Evolutionary conservation across 23 tunicate species (phyloP).

Genomic region (Ascidia mentula): DNA sequence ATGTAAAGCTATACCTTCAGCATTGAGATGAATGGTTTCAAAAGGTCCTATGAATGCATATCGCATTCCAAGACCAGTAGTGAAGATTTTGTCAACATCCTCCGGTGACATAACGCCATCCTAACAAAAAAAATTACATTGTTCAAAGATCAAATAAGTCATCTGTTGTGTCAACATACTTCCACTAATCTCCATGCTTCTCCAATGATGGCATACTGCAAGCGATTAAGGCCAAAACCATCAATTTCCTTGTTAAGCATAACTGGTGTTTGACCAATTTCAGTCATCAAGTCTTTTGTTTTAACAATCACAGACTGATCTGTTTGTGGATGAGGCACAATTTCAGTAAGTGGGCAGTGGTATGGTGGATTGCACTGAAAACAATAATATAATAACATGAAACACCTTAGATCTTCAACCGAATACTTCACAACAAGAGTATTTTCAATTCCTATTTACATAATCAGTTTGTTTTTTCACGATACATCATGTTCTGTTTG

Average conservation of each 20-base stretch:
- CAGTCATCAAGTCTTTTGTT: constrained; percentile 59
- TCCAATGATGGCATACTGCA: constrained; percentile 87
- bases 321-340: constrained; percentile 90
- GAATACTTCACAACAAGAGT: too few relatives aligned
- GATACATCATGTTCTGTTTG: too few relatives aligned
- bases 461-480: too few relatives aligned
- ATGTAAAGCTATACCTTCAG: constrained; percentile 55
- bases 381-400: too few relatives aligned
- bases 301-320: constrained; percentile 13
- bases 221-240: constrained; percentile 86
- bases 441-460: too few relatives aligned
- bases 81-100: constrained; percentile 92
- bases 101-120: constrained; percentile 83
- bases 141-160: not conserved
- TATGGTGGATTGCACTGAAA: constrained; percentile 88
- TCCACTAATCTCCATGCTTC: constrained; percentile 89
- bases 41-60: constrained; percentile 99
- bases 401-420: too few relatives aligned
- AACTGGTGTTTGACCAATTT: constrained; percentile 89
- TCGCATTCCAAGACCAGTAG: constrained; percentile 79
- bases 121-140: constrained; percentile 20
- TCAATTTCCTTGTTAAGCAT: constrained; percentile 73
- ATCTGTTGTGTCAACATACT: not conserved
- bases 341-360: constrained; percentile 83
- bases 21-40: constrained; percentile 95